Conservation (phyloP, 2,797 vertebrate genomes). For the Gallinago nigripennis region DNA sequence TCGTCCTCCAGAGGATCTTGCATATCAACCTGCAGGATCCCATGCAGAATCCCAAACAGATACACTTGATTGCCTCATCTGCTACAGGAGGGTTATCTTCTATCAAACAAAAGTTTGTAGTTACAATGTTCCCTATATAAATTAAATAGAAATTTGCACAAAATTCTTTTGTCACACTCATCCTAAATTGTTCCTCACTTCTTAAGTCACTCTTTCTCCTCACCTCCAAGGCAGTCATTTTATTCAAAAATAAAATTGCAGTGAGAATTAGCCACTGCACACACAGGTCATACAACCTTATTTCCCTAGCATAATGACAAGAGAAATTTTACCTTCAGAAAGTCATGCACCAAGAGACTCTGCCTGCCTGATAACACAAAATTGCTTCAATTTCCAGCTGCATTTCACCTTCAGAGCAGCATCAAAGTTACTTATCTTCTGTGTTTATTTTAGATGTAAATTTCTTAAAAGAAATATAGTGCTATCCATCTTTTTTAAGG, state of each 20-base stretch:
- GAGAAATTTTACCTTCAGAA: not conserved
- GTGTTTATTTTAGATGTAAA: not conserved
- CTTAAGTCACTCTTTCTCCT: not conserved
- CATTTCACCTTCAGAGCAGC: not conserved
- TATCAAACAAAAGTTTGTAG: not conserved
- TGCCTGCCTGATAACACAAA: not conserved
- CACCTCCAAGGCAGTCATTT: not conserved
- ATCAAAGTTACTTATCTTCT: not conserved
- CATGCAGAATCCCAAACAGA: not conserved
- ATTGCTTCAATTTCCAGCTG: not conserved
- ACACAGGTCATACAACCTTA: not conserved
- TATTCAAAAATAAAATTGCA: not conserved
- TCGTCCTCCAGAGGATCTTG: not conserved
- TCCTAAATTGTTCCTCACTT: not conserved
- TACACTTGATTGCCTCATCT: not conserved
- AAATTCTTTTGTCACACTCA: not conserved
- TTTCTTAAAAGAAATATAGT: not conserved
- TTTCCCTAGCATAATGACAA: not conserved
- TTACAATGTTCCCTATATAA: not conserved
- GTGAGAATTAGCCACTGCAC: not conserved
- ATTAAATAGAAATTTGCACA: not conserved
- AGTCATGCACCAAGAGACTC: not conserved
- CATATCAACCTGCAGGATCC: not conserved
- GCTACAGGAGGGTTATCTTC: not conserved
- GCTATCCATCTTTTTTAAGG: not conserved